Evolutionary conservation across 2,113 vertebrate species (phyloP).

Genomic region (Apteryx owenii): DNA sequence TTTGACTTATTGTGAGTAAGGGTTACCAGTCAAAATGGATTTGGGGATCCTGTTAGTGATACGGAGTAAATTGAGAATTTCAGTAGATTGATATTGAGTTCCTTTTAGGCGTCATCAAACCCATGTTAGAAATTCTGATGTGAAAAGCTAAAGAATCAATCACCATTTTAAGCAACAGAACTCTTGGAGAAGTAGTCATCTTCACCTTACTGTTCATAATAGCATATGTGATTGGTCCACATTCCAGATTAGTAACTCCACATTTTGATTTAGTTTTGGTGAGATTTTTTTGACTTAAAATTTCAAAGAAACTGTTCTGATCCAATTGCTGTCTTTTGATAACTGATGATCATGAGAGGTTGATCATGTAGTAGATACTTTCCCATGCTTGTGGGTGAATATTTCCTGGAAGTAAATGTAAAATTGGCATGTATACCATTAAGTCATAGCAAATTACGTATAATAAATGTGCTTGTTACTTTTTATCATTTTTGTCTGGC

Average conservation of each 20-base stretch:
- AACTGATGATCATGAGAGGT: neutral
- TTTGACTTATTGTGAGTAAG: accelerated
- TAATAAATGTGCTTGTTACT: neutral
- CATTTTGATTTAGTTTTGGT: neutral
- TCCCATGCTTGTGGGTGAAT: neutral
- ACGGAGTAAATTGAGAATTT: neutral
- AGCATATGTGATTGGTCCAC: neutral
- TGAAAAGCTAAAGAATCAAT: neutral
- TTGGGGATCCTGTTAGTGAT: neutral
- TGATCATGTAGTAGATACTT: neutral
- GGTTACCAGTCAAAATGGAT: neutral
- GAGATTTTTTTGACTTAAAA: neutral
- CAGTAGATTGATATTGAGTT: accelerated
- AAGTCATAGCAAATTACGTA: neutral
- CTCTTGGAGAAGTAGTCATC: neutral
- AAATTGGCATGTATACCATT: neutral
- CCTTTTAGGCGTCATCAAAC: neutral
- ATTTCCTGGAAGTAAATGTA: neutral
- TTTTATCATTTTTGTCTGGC: neutral
- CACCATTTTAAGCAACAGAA: neutral
- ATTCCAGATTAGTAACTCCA: neutral
- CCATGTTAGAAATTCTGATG: neutral
- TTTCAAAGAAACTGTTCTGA: neutral
- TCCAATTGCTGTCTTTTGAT: neutral
- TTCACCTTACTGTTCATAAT: neutral